Base-by-base conservation (phyloP, 2,797 vertebrate genomes). In the Artibeus jamaicensis region DNA sequence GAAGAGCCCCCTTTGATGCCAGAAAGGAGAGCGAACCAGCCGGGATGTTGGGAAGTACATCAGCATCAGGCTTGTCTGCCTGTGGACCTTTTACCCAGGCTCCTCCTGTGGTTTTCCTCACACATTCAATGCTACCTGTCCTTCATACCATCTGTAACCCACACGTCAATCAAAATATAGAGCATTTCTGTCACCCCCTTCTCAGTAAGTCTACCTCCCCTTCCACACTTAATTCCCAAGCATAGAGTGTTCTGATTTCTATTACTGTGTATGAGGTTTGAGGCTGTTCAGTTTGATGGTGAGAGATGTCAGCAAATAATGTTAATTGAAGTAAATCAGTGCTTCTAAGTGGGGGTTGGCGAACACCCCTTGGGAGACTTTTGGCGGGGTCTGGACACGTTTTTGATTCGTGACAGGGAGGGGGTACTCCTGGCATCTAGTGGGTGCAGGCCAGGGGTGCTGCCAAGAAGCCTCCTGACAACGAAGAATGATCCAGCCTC, bases 221-320 rank as follows among this genome's bases (percentile, higher is more conserved):
- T 46, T 11, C 34, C 24, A 26, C 0, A 1, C 14, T 37, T 86
- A 9, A 44, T 21, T 48, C 14, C 24, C n/a, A 81, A 39, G n/a
- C 62, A 55, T 34, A 1, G 0, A 73, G 34, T 70, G 0, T 92
- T 87, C 42, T 91, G 32, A 48, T 85, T 91, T 91, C 46, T 93
- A 0, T 79, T 34, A 65, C 86, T 62, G 1, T 48, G 3, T 89
- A 42, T 57, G 79, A 85, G n/a, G 29, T 84, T 76, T 77, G 39
- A 92, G 37, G n/a, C 18, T 39, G 22, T 57, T 50, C 57, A 39
- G 86, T 82, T 93, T 53, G 93, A 70, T 90, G 34, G 16, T 65
- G 39, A 91, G 39, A 84, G 22, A 91, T 85, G n/a, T 84, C 48
- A 91, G 48, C 44, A 96, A 57, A 74, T 92, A 78, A 34, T 83